Evolutionary conservation across 2,888 invertebrate species (phyloP).

Genomic region (Erebia ligea): DNA sequence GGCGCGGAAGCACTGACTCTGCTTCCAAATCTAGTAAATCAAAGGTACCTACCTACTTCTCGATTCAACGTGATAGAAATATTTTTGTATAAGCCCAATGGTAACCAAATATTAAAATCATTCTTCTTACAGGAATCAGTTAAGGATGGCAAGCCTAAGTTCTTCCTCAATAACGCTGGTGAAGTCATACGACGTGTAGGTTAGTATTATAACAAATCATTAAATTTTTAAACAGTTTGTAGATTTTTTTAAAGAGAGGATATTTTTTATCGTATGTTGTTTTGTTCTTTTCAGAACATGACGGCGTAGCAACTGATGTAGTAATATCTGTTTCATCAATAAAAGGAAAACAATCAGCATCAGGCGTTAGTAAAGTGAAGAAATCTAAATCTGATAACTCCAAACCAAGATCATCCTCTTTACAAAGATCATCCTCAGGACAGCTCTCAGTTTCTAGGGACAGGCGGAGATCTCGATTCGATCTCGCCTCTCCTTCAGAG

Average conservation of each 20-base stretch:
- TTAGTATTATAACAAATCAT: slow-evolving; percentile 50
- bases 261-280: not conserved
- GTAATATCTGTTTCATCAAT: slow-evolving; percentile 74
- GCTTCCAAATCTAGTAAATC: slow-evolving; percentile 81
- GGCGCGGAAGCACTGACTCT: slow-evolving; percentile 81
- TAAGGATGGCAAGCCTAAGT: slow-evolving; percentile 76
- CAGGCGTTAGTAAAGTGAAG: slow-evolving; percentile 75
- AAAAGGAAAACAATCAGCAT: slow-evolving; percentile 79
- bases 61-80: not conserved
- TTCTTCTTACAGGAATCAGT: slow-evolving; percentile 66
- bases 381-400: slow-evolving; percentile 75
- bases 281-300: slow-evolving; percentile 57
- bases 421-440: slow-evolving; percentile 75
- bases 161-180: slow-evolving; percentile 79
- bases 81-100: not conserved
- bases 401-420: slow-evolving; percentile 69
- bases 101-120: not conserved
- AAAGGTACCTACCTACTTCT: slow-evolving; percentile 59
- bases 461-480: slow-evolving; percentile 71
- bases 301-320: slow-evolving; percentile 69
- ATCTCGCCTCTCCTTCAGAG: slow-evolving; percentile 71
- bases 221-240: not conserved
- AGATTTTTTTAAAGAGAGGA: not conserved
- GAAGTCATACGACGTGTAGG: slow-evolving; percentile 79
- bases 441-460: slow-evolving; percentile 67